phyloP scores from a whole-genome alignment of 2,113 vertebrate genomes.

The Tychaedon coryphoeus region DNA sequence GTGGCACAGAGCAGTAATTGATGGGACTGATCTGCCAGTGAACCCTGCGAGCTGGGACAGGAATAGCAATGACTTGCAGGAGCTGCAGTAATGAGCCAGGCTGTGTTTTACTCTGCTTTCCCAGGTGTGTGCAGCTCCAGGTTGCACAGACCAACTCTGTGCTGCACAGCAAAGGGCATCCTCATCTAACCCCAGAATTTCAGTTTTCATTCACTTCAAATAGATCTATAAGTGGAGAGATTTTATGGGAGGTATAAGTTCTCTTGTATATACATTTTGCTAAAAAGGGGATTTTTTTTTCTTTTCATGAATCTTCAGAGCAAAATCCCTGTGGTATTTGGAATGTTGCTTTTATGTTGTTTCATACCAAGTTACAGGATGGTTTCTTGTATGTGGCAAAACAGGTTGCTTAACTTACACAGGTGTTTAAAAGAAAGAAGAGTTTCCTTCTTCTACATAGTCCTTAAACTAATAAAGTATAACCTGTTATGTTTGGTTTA shows the following conservation, averaged over 20 bases:
- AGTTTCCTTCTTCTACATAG: background rate
- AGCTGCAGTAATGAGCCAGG: background rate
- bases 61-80: conserved; percentile 3
- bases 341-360: accelerated
- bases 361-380: background rate
- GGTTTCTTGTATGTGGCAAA: background rate
- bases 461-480: background rate
- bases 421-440: background rate
- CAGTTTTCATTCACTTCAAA: background rate
- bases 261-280: background rate
- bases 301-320: background rate
- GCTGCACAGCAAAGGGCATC: background rate
- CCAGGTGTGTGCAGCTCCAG: background rate
- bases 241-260: background rate
- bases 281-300: background rate
- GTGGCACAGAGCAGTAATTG: background rate
- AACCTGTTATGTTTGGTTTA: background rate
- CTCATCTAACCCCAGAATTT: background rate
- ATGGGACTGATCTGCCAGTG: background rate
- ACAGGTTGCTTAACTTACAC: background rate
- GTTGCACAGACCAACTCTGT: background rate
- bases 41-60: background rate
- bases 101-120: background rate
- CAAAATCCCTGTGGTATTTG: background rate
- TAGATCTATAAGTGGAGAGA: background rate